Evolutionary conservation across 1,140 invertebrate species (phyloP).

Genomic region (Aphelinus atriplicis): DNA sequence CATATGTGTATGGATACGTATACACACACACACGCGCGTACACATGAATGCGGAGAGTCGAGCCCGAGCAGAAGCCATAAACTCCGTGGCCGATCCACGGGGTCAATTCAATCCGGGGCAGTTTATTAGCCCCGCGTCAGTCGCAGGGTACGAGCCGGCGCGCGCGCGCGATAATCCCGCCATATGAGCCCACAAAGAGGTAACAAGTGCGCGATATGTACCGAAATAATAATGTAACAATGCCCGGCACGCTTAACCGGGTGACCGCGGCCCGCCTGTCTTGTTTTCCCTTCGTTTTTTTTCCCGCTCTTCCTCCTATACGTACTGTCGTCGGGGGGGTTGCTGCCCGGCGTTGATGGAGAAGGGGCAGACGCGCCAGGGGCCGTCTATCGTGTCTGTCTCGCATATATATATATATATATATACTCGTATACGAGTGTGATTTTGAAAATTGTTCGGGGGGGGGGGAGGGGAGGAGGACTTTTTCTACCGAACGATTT

Average conservation of each 20-base stretch:
- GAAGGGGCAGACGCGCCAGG: too few relatives aligned
- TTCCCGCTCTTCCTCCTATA: conserved; percentile 7
- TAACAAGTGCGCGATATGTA: conserved; percentile 69
- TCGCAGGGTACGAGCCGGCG: not conserved
- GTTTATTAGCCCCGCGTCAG: conserved; percentile 2
- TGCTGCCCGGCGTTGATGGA: too few relatives aligned
- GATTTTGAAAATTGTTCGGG: too few relatives aligned
- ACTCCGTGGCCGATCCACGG: too few relatives aligned
- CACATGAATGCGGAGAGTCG: too few relatives aligned
- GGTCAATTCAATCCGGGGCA: too few relatives aligned
- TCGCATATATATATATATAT: too few relatives aligned
- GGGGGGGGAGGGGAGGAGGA: too few relatives aligned
- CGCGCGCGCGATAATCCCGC: conserved; percentile 17
- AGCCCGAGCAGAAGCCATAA: too few relatives aligned
- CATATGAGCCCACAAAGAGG: conserved; percentile 62
- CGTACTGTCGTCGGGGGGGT: conserved; percentile 12
- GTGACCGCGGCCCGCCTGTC: conserved; percentile 51
- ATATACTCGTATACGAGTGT: too few relatives aligned
- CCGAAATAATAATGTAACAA: conserved; percentile 68
- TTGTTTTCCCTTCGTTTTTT: conserved; percentile 32
- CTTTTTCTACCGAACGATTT: too few relatives aligned
- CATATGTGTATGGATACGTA: conserved; percentile 9
- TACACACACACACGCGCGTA: not conserved
- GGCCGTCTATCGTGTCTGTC: too few relatives aligned
- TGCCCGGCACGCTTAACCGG: conserved; percentile 61